Percentiles rank a stretch among this genome's conserved stretches.
Conservation (phyloP, 2,797 vertebrate species). For the Chrysocyon brachyurus region DNA sequence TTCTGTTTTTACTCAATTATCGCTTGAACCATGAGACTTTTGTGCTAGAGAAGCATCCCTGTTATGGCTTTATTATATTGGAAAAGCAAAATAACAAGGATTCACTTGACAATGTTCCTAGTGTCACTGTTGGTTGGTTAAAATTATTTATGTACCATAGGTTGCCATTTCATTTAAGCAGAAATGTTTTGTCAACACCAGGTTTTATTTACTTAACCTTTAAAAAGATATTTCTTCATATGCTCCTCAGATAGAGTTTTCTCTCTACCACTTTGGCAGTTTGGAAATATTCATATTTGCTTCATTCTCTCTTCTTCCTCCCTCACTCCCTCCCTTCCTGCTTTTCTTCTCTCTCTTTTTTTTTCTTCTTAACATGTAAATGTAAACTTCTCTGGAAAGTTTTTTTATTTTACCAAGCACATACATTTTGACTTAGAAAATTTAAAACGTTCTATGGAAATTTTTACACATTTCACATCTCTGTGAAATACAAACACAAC, state of each 20-base stretch:
- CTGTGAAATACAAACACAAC: no score
- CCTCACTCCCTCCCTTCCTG: background rate
- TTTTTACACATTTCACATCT: background rate
- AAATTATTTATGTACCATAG: background rate
- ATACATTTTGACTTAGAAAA: background rate
- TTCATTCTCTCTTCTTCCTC: background rate
- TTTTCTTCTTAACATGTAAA: background rate
- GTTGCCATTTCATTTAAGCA: background rate
- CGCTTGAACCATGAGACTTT: background rate
- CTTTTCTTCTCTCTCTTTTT: background rate
- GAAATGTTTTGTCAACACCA: background rate
- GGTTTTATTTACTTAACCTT: conserved; percentile 11
- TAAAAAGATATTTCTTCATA: background rate
- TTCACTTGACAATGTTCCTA: background rate
- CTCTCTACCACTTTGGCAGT: background rate
- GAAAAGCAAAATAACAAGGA: background rate
- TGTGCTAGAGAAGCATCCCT: background rate
- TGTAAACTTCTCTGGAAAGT: background rate
- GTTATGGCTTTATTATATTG: background rate
- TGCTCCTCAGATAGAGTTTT: background rate
- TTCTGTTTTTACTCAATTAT: background rate
- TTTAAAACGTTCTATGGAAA: background rate
- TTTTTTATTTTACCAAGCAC: background rate
- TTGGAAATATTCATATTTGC: background rate
- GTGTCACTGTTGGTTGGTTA: background rate